Base-by-base conservation (phyloP, 2,888 invertebrate species). In the Drosophila pseudotalamancana region DNA sequence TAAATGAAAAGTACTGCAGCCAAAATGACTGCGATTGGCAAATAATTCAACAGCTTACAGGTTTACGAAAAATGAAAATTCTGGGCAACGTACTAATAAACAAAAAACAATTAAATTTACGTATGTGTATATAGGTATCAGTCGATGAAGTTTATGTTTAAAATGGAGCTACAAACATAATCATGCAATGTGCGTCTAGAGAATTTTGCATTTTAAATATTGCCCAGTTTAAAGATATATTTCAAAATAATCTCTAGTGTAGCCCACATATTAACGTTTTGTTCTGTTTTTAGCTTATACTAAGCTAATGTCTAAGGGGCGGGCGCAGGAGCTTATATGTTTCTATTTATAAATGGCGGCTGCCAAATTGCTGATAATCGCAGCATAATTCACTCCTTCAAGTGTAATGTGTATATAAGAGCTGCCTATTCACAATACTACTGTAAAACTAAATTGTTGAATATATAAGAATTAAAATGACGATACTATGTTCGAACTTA, bases 101-200 rank as follows among this genome's bases (percentile, higher is more conserved):
- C 59, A 35, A 37, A 83, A 83, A 77, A 73, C 74, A 85, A 68
- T 66, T 71, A 62, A 50, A 62, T 72, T 56, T 59, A 43, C 53
- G 40, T 57, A 34, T 55, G 49, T 67, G 61, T 39, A 50, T 74
- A 82, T 50, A 63, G 57, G 57, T 87, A 88, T 81, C 81, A 81
- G 81, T 81, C 81, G 60, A 88, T 88, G 88, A 88, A 79, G 64
- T 83, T 63, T 68, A 79, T 87, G 72, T 82, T n/a, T n/a, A 63
- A 67, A 67, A 67, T 77, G 56, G n/a, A 74, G 49, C 65, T 69
- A 63, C 56, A 56, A 81, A 84, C 57, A 63, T 48, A 51, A 68
- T 57, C 35, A 12, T 67, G 29, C 42, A 32, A 53, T 42, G 35
- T 50, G 62, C 35, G 53, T 59, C 43, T 48, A 55, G 48, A 74